Conservation (phyloP, 2,888 invertebrate species). For the Mesorhabditis sp. region DNA sequence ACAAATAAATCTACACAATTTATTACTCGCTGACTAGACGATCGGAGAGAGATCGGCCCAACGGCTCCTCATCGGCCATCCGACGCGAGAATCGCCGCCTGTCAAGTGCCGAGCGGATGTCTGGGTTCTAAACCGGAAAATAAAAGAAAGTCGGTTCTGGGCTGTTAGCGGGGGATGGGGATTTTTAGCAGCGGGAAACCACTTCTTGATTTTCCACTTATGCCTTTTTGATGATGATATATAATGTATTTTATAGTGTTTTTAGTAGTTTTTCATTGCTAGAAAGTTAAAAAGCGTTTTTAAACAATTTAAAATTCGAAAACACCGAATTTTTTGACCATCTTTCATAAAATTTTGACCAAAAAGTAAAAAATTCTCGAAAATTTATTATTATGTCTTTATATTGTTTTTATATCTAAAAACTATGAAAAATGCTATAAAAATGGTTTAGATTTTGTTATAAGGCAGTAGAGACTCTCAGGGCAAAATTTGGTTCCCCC, state of each 20-base stretch:
- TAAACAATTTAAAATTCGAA: neutral
- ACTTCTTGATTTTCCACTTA: too few relatives aligned
- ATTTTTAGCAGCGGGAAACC: too few relatives aligned
- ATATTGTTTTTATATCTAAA: neutral
- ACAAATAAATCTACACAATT: neutral
- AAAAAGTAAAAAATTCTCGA: too few relatives aligned
- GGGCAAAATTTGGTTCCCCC: too few relatives aligned
- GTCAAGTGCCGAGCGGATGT: neutral
- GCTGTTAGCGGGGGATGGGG: too few relatives aligned
- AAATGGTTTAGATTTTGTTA: too few relatives aligned
- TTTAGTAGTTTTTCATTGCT: too few relatives aligned
- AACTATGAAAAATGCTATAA: too few relatives aligned
- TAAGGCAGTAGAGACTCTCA: too few relatives aligned
- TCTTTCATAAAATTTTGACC: neutral
- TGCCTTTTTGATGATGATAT: too few relatives aligned
- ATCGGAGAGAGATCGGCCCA: neutral
- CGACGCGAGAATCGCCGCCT: neutral
- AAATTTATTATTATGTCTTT: neutral
- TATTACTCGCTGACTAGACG: neutral
- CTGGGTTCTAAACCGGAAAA: neutral
- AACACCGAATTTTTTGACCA: neutral
- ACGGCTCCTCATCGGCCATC: neutral
- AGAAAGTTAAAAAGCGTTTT: neutral
- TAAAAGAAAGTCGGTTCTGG: too few relatives aligned
- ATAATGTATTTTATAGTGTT: too few relatives aligned